These are phyloP conservation scores for Hypomecis punctinalis DNA, from an alignment of 2,888 invertebrate genomes.

Conservation along the genomic window DNA sequence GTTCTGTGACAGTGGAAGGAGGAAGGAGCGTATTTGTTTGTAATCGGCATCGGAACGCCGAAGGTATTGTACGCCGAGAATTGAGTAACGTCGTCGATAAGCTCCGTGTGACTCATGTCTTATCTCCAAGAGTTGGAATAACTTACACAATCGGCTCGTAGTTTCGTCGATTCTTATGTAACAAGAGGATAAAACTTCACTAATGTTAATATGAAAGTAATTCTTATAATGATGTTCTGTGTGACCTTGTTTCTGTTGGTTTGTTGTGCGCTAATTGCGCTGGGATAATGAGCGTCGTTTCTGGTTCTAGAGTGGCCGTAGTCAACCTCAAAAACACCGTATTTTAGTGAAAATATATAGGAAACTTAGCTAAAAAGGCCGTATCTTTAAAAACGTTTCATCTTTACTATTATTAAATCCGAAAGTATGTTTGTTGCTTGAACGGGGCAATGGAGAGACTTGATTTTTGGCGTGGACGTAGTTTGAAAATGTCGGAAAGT, in stretches of 20 bases:
- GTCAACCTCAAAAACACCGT: neutral
- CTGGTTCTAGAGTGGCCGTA: neutral
- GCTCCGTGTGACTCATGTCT: constrained; percentile 5
- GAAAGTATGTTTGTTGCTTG: too few species aligned
- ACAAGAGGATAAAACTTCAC: too few species aligned
- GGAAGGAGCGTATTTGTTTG: neutral
- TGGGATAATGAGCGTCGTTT: constrained; percentile 5
- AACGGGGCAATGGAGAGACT: too few species aligned
- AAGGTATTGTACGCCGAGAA: constrained; percentile 1
- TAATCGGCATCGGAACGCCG: neutral
- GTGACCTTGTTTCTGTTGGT: constrained; percentile 1
- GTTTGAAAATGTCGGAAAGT: too few species aligned
- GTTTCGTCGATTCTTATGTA: neutral
- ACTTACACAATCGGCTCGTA: neutral
- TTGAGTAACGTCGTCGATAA: constrained; percentile 10
- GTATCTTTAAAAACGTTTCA: too few species aligned
- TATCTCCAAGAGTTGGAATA: neutral
- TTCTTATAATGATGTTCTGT: neutral
- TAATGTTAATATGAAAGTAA: neutral
- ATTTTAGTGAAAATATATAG: too few species aligned
- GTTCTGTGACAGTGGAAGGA: neutral
- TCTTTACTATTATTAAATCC: too few species aligned
- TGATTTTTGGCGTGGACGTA: too few species aligned
- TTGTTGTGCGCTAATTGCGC: constrained; percentile 10
- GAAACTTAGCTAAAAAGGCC: too few species aligned